Percentiles rank a stretch among this genome's conserved stretches.
These are phyloP conservation scores for Limnephilus auricula DNA, from an alignment of 2,888 invertebrate genomes.

Conservation along the genomic window DNA sequence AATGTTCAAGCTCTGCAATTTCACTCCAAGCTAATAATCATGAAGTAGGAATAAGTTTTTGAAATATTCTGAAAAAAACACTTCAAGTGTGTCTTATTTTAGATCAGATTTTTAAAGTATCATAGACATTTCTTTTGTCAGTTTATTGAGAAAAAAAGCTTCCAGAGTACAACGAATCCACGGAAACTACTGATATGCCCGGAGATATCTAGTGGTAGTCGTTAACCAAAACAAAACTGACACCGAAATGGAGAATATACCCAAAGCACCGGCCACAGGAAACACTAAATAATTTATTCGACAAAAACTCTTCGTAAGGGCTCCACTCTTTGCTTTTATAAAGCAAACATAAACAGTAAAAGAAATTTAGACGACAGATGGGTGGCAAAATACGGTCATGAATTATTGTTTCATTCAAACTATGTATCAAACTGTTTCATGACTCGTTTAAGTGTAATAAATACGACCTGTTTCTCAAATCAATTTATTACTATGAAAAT, in stretches of 20 bases:
- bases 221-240: not conserved
- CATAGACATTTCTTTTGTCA: not conserved
- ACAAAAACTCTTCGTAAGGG: not conserved
- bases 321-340: not conserved
- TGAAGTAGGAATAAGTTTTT: too few species aligned
- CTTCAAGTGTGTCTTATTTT: too few species aligned
- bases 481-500: too few species aligned
- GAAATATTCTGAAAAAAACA: too few species aligned
- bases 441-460: not conserved
- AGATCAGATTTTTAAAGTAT: too few species aligned
- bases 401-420: not conserved
- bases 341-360: not conserved
- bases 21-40: too few species aligned
- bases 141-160: not conserved
- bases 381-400: not conserved
- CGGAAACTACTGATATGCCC: not conserved
- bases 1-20: too few species aligned
- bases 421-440: not conserved
- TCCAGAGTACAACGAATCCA: not conserved
- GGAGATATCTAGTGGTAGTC: not conserved
- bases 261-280: not conserved
- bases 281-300: not conserved
- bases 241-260: not conserved
- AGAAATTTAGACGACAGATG: not conserved
- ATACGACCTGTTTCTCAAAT: not conserved